Evolutionary conservation across 2,797 vertebrate genomes (phyloP).

Genomic region (Eurystomus glaucurus): DNA sequence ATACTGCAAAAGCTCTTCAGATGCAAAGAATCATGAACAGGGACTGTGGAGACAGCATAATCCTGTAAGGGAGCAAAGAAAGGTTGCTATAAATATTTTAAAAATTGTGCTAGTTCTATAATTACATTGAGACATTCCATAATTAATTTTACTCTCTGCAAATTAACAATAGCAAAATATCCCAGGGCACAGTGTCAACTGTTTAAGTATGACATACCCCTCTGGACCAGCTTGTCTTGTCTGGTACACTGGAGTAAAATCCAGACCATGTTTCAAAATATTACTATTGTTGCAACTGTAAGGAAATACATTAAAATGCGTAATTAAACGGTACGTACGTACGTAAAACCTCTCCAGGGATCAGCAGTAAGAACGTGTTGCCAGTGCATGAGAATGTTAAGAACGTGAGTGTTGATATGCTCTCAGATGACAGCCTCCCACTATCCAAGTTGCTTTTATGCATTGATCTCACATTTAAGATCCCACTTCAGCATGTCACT

Average conservation of each 20-base stretch:
- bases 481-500: background rate
- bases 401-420: background rate
- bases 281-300: background rate
- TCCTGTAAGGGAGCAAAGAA: conserved; percentile 86
- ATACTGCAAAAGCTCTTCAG: conserved; percentile 98
- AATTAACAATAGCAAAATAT: background rate
- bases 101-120: background rate
- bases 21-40: conserved; percentile 90
- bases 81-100: background rate
- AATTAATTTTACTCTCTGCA: conserved; percentile 24
- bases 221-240: background rate
- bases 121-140: background rate
- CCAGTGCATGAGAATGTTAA: background rate
- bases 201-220: background rate
- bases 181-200: background rate
- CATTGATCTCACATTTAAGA: background rate
- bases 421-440: background rate
- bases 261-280: background rate
- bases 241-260: background rate
- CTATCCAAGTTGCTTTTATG: background rate
- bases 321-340: background rate
- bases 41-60: conserved; percentile 96
- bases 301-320: background rate
- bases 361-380: background rate
- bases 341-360: background rate